Conservation (phyloP, 1,140 invertebrate genomes). For the Vanessa tameamea region DNA sequence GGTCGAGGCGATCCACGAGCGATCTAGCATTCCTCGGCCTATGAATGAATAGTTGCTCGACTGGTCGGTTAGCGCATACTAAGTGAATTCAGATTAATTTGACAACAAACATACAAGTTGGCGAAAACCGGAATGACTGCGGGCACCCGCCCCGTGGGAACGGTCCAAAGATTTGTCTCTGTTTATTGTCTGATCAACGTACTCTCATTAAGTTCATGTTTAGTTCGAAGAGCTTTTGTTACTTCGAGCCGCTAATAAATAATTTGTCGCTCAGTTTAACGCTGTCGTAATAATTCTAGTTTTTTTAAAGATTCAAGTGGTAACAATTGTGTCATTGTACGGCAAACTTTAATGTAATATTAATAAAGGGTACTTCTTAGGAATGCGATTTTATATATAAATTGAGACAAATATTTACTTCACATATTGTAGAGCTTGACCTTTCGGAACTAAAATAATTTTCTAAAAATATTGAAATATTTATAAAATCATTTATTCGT, state of each 20-base stretch:
- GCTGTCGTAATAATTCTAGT: slow-evolving; percentile 17
- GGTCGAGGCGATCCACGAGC: slow-evolving; percentile 68
- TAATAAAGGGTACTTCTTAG: too few species aligned
- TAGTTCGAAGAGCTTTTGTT: slow-evolving; percentile 34
- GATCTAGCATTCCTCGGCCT: slow-evolving; percentile 74
- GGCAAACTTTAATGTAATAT: too few species aligned
- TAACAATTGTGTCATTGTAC: not conserved
- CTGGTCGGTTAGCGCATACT: slow-evolving; percentile 70
- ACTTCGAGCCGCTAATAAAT: slow-evolving; percentile 24
- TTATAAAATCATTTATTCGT: not conserved
- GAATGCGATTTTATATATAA: too few species aligned
- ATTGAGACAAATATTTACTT: too few species aligned
- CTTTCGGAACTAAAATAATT: too few species aligned
- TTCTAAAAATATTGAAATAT: not conserved
- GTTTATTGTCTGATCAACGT: slow-evolving; percentile 60
- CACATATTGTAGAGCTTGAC: too few species aligned
- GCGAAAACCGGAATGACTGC: slow-evolving; percentile 72
- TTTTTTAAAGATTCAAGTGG: not conserved
- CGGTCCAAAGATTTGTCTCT: slow-evolving; percentile 62
- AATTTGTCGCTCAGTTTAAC: slow-evolving; percentile 38
- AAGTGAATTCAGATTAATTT: slow-evolving; percentile 77
- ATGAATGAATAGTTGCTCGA: slow-evolving; percentile 78
- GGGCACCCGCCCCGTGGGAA: slow-evolving; percentile 75
- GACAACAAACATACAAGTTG: slow-evolving; percentile 78
- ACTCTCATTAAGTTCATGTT: slow-evolving; percentile 51